These are phyloP conservation scores for Physocephala rufipes DNA, from an alignment of 2,888 invertebrate species.

Conservation along the genomic window DNA sequence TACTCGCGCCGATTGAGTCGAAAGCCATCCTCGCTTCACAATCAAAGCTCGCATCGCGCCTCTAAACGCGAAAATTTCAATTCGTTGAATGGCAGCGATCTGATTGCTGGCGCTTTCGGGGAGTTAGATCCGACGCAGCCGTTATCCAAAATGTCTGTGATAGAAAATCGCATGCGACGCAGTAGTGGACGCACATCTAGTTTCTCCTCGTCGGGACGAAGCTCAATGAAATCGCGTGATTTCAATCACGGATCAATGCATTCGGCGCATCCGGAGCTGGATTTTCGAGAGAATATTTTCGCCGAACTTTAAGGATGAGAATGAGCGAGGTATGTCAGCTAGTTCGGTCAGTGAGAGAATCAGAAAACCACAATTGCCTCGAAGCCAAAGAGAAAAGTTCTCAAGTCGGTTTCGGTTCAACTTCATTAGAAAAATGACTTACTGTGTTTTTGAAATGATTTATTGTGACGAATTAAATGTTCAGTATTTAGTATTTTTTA, in stretches of 20 bases:
- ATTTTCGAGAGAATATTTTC: conserved; percentile 65
- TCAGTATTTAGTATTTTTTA: conserved; percentile 1
- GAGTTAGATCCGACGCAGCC: conserved; percentile 63
- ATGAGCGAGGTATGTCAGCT: not conserved
- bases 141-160: conserved; percentile 62
- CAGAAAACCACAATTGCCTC: conserved; percentile 3
- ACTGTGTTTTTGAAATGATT: no score
- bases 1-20: conserved; percentile 60
- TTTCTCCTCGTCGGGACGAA: conserved; percentile 60
- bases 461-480: no score
- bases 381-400: not conserved
- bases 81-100: conserved; percentile 59
- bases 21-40: conserved; percentile 54
- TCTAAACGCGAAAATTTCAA: conserved; percentile 63
- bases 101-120: conserved; percentile 62
- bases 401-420: not conserved
- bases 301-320: conserved; percentile 58
- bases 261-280: conserved; percentile 62
- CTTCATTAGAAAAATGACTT: no score
- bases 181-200: conserved; percentile 57
- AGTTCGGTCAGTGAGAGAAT: conserved; percentile 3
- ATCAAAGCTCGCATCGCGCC: conserved; percentile 45
- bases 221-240: conserved; percentile 64
- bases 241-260: conserved; percentile 59
- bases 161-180: conserved; percentile 61